Conservation (phyloP, 2,797 vertebrate species). For the Halcyon leucocephala region DNA sequence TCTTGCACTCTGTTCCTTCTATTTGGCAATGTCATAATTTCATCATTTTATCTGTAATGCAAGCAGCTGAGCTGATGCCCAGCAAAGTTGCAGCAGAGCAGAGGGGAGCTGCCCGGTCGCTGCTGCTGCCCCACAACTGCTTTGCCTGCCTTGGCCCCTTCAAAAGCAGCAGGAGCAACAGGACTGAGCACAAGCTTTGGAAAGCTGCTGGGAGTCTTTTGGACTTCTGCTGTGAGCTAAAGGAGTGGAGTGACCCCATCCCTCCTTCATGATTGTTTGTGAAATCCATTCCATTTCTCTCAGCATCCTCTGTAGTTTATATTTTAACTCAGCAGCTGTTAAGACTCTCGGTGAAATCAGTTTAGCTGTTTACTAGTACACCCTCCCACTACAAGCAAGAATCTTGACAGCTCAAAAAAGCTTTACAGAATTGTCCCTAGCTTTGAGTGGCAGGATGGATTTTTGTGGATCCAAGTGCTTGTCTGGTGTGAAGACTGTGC, state of each 20-base stretch:
- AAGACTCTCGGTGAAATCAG: not conserved
- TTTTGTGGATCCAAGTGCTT: not conserved
- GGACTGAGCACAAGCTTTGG: not conserved
- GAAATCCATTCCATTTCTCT: not conserved
- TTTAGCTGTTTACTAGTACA: not conserved
- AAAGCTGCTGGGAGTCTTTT: not conserved
- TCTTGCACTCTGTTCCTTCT: not conserved
- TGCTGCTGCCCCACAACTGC: not conserved
- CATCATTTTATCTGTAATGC: not conserved
- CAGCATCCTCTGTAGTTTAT: not conserved
- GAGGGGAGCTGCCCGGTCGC: not conserved
- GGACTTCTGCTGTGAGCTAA: not conserved
- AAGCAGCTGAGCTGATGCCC: not conserved
- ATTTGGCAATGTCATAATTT: not conserved
- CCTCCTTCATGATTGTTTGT: not conserved
- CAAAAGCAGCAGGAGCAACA: not conserved
- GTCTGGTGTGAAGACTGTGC: not conserved
- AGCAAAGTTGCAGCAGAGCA: not conserved
- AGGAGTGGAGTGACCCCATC: not conserved
- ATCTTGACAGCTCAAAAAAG: not conserved
- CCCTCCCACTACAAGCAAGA: not conserved
- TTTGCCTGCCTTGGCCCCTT: not conserved
- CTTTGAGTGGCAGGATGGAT: not conserved
- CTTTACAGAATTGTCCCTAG: not conserved
- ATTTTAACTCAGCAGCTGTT: not conserved